These are phyloP conservation scores for Criorhina ranunculi DNA, from an alignment of 2,888 invertebrate genomes.

Conservation along the genomic window DNA sequence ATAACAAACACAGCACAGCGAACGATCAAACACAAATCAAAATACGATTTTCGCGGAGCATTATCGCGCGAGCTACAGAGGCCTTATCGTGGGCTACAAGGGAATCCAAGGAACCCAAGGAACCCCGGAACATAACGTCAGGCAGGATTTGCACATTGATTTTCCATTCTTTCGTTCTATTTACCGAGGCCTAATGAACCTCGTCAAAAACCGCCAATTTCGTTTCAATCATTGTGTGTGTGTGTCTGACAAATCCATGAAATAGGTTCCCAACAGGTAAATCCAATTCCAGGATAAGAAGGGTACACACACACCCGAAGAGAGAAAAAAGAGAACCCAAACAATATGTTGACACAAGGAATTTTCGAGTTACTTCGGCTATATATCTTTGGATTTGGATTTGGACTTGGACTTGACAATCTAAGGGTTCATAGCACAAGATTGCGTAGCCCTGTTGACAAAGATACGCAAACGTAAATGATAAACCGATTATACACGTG, in stretches of 20 bases:
- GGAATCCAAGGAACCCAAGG: no score
- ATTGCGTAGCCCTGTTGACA: constrained; percentile 48
- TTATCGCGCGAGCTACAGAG: constrained; percentile 74
- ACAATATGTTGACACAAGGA: constrained; percentile 65
- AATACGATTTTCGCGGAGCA: constrained; percentile 80
- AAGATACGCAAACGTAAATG: no score
- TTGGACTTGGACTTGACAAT: constrained; percentile 25
- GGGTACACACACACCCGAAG: constrained; percentile 3
- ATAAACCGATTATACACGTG: constrained; percentile 51
- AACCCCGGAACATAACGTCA: constrained; percentile 47
- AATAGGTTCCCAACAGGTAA: constrained; percentile 70
- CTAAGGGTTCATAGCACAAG: constrained; percentile 12
- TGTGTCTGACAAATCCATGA: constrained; percentile 47
- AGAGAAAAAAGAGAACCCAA: constrained; percentile 6
- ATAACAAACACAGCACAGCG: constrained; percentile 73
- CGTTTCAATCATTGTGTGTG: constrained; percentile 65
- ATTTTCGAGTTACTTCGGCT: constrained; percentile 28
- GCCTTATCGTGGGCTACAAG: constrained; percentile 48
- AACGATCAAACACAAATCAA: constrained; percentile 84
- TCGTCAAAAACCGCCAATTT: constrained; percentile 73
- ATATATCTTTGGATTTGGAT: constrained; percentile 31
- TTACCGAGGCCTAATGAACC: constrained; percentile 75
- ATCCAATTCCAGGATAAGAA: constrained; percentile 46
- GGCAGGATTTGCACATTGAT: constrained; percentile 52
- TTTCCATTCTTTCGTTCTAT: constrained; percentile 45